Percentiles rank a stretch among this genome's conserved stretches.
Conservation (phyloP, 2,888 invertebrate species). For the Hirtodrosophila trivittata region DNA sequence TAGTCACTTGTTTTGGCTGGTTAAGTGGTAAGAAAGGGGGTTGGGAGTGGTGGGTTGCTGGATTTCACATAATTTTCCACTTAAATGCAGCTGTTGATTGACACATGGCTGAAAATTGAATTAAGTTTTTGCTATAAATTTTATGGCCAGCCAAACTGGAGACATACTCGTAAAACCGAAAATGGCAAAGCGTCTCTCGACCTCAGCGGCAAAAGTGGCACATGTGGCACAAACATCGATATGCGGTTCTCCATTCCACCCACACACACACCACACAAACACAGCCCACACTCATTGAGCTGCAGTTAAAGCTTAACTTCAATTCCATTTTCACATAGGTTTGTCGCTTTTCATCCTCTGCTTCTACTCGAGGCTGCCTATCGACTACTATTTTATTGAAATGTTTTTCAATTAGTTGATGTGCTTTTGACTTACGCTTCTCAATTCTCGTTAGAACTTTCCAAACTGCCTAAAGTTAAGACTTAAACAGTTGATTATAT, state of each 20-base stretch:
- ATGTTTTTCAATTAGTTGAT: conserved; percentile 22
- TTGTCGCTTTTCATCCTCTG: too few species aligned
- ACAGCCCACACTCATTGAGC: too few species aligned
- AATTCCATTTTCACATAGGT: too few species aligned
- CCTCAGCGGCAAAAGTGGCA: conserved; percentile 1
- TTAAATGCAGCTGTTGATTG: conserved; percentile 75
- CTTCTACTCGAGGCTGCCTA: too few species aligned
- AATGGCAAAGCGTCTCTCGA: conserved; percentile 35
- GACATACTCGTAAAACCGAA: conserved; percentile 43
- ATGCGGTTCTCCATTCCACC: neutral
- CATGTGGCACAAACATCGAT: conserved; percentile 15
- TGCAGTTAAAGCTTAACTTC: too few species aligned
- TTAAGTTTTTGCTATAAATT: conserved; percentile 59
- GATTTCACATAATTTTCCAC: conserved; percentile 68
- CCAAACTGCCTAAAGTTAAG: too few species aligned
- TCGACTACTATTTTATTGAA: too few species aligned
- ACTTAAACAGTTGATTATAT: too few species aligned
- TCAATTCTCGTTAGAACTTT: neutral
- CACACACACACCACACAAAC: too few species aligned
- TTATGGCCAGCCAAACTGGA: conserved; percentile 53
- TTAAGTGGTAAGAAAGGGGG: neutral
- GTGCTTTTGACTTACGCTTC: conserved; percentile 1
- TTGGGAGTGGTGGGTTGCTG: neutral
- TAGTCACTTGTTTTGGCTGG: conserved; percentile 12
- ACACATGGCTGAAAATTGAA: conserved; percentile 70